Evolutionary conservation across 2,797 vertebrate genomes (phyloP).

Genomic region (Todus mexicanus): DNA sequence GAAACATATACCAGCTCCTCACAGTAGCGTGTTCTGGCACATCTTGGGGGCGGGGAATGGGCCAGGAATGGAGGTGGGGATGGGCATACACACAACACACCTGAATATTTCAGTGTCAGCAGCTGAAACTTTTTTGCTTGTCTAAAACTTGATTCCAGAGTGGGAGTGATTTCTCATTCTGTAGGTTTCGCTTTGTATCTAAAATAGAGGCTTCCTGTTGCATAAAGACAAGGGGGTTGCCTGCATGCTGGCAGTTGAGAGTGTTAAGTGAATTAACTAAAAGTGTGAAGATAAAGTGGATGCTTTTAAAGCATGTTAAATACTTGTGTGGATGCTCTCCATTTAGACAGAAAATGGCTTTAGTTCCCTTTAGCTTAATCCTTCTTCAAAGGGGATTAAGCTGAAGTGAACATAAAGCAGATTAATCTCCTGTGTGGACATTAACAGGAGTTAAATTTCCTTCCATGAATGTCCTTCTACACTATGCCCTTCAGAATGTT

Average conservation of each 20-base stretch:
- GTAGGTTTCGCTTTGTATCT: neutral
- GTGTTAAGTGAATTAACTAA: slow-evolving; percentile 31
- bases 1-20: neutral
- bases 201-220: neutral
- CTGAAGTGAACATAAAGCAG: slow-evolving; percentile 12
- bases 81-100: neutral
- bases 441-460: neutral
- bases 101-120: neutral
- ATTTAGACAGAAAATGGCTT: slow-evolving; percentile 12
- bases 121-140: neutral
- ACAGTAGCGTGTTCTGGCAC: neutral
- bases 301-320: slow-evolving; percentile 21
- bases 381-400: neutral
- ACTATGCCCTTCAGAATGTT: neutral
- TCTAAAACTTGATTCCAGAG: neutral
- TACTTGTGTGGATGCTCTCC: neutral
- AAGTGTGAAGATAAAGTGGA: slow-evolving; percentile 14
- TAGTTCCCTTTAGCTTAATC: slow-evolving; percentile 27
- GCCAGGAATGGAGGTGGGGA: too few species aligned
- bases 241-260: neutral
- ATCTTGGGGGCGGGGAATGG: neutral
- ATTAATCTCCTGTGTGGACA: slow-evolving; percentile 9
- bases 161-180: neutral
- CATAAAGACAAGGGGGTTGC: neutral
- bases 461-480: neutral